Conservation (phyloP, 2,113 vertebrate species). For the Triplophysa siluroides region DNA sequence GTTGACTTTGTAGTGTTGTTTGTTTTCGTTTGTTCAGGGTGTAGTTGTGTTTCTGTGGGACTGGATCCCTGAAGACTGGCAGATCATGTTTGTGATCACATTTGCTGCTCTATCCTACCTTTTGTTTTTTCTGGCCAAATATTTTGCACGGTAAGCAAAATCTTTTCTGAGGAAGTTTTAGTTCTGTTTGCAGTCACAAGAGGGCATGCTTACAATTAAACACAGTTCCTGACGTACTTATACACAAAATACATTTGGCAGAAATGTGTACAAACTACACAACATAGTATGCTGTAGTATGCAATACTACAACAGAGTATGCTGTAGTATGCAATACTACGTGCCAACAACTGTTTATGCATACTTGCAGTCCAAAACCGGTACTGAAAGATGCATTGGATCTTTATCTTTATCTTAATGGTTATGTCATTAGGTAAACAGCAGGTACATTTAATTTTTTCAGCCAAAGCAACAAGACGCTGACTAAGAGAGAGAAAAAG, state of each 20-base stretch:
- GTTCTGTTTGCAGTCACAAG: constrained; percentile 34
- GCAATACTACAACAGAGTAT: too few species aligned
- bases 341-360: too few species aligned
- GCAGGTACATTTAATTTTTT: constrained; percentile 19
- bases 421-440: background rate
- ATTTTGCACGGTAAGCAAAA: constrained; percentile 72
- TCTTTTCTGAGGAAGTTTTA: background rate
- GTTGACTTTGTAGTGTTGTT: background rate
- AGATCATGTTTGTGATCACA: constrained; percentile 69
- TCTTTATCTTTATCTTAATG: background rate
- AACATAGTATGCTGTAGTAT: too few species aligned
- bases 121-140: constrained; percentile 70
- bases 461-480: constrained; percentile 68
- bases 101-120: constrained; percentile 72
- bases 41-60: constrained; percentile 73
- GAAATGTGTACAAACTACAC: too few species aligned
- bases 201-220: background rate
- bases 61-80: constrained; percentile 77
- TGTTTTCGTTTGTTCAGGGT: constrained; percentile 58
- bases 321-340: too few species aligned
- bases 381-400: too few species aligned
- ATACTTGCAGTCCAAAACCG: too few species aligned
- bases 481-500: constrained; percentile 77
- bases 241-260: too few species aligned
- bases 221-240: too few species aligned